Evolutionary conservation across 1,140 invertebrate genomes (phyloP).

Genomic region (Lasioglossum albipes): DNA sequence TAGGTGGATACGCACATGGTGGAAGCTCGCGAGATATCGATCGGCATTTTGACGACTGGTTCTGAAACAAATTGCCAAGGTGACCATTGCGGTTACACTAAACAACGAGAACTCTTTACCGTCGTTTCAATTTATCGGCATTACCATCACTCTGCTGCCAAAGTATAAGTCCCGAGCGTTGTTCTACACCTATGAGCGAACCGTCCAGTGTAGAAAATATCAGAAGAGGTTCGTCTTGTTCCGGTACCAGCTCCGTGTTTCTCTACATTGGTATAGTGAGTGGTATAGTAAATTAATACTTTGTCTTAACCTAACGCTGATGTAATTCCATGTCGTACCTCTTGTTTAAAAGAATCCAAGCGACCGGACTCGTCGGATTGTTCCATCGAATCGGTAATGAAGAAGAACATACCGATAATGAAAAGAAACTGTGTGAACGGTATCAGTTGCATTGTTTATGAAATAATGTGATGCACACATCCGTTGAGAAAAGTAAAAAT

Average conservation of each 20-base stretch:
- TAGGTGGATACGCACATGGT: slow-evolving; percentile 74
- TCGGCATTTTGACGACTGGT: slow-evolving; percentile 87
- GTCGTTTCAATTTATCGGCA: neutral
- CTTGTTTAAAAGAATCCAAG: neutral
- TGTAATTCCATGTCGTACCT: neutral
- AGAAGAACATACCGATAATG: neutral
- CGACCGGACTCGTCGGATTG: neutral
- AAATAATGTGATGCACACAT: neutral
- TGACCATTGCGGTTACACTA: neutral
- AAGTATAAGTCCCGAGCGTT: slow-evolving; percentile 89
- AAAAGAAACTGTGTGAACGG: neutral
- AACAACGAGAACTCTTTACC: neutral
- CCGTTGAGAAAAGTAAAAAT: neutral
- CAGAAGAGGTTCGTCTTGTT: slow-evolving; percentile 86
- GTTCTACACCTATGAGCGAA: slow-evolving; percentile 91
- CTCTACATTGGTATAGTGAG: slow-evolving; percentile 52
- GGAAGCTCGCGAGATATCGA: slow-evolving; percentile 78
- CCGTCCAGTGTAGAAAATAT: slow-evolving; percentile 96
- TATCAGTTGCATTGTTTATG: slow-evolving; percentile 9
- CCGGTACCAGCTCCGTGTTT: slow-evolving; percentile 84
- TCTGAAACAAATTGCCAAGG: slow-evolving; percentile 81
- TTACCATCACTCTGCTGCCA: slow-evolving; percentile 95
- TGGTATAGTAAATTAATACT: too few species aligned
- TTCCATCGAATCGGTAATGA: neutral
- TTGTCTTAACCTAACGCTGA: neutral